These are phyloP conservation scores for Adelges cooleyi DNA, from an alignment of 1,140 invertebrate genomes.

Conservation along the genomic window DNA sequence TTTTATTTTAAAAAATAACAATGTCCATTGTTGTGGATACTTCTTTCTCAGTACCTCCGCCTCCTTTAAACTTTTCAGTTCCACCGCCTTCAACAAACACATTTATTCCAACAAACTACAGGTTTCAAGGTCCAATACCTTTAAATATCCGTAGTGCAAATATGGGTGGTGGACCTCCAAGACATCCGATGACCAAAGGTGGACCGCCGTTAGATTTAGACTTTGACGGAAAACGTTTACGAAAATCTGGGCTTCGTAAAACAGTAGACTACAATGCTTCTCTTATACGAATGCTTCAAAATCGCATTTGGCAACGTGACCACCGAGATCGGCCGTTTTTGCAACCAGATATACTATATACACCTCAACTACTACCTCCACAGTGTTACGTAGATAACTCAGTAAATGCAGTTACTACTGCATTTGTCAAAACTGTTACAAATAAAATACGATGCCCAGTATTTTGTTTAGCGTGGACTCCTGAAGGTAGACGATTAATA, in stretches of 20 bases:
- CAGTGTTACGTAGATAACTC: constrained; percentile 84
- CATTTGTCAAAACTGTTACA: constrained; percentile 95
- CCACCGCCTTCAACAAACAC: constrained; percentile 19
- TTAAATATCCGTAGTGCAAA: constrained; percentile 19
- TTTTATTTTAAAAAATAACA: neutral
- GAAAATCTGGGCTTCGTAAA: constrained; percentile 94
- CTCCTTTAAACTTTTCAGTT: constrained; percentile 21
- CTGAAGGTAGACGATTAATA: constrained; percentile 90
- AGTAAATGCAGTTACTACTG: constrained; percentile 91
- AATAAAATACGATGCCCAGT: constrained; percentile 99
- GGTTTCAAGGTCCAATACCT: constrained; percentile 29
- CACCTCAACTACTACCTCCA: constrained; percentile 77
- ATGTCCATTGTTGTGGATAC: constrained; percentile 25
- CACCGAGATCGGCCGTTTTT: constrained; percentile 70
- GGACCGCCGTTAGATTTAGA: constrained; percentile 42
- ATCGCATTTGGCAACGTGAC: constrained; percentile 87
- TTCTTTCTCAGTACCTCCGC: constrained; percentile 23
- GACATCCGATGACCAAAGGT: constrained; percentile 12
- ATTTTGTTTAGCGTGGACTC: constrained; percentile 98
- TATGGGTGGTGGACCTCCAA: constrained; percentile 23
- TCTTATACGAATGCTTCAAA: constrained; percentile 69
- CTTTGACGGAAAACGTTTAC: constrained; percentile 88
- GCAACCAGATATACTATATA: constrained; percentile 84
- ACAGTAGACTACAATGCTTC: constrained; percentile 98
- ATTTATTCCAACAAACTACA: constrained; percentile 25